Percentiles rank a stretch among this genome's conserved stretches.
Evolutionary conservation across 2,113 vertebrate species (phyloP).

Genomic region (Podiceps cristatus): DNA sequence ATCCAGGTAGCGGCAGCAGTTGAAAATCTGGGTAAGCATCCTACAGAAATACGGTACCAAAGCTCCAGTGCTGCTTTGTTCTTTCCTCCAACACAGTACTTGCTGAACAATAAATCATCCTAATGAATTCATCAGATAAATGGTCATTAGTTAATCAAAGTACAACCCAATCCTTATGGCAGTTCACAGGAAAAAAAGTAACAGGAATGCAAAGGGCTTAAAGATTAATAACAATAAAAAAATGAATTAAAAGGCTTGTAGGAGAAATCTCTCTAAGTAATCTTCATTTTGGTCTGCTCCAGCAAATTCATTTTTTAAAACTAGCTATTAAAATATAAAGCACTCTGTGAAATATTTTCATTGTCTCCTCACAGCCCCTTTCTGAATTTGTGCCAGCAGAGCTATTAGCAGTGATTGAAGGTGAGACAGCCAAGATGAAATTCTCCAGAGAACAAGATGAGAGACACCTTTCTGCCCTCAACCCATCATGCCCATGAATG

Average conservation of each 20-base stretch:
- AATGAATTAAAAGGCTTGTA: neutral
- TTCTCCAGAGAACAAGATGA: constrained; percentile 75
- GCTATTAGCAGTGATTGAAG: constrained; percentile 91
- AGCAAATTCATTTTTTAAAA: constrained; percentile 45
- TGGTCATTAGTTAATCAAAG: constrained; percentile 31
- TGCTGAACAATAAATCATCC: neutral
- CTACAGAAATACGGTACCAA: neutral
- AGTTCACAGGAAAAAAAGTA: neutral
- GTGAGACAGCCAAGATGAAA: constrained; percentile 75
- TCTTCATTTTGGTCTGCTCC: constrained; percentile 32
- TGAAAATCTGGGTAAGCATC: neutral
- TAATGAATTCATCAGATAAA: constrained; percentile 11
- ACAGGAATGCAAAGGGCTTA: neutral
- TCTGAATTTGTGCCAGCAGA: constrained; percentile 82
- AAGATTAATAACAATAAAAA: constrained; percentile 36
- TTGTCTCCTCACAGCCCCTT: constrained; percentile 42
- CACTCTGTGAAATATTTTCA: constrained; percentile 64
- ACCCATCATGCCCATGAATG: constrained; percentile 69
- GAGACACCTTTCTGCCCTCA: constrained; percentile 70
- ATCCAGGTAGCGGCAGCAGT: neutral
- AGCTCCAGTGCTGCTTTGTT: neutral
- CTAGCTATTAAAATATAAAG: constrained; percentile 65
- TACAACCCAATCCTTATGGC: neutral
- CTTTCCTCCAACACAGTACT: neutral
- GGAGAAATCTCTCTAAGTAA: constrained; percentile 16